phyloP scores from a whole-genome alignment of 2,888 invertebrate genomes.

The Eustalomyia histrio region DNA sequence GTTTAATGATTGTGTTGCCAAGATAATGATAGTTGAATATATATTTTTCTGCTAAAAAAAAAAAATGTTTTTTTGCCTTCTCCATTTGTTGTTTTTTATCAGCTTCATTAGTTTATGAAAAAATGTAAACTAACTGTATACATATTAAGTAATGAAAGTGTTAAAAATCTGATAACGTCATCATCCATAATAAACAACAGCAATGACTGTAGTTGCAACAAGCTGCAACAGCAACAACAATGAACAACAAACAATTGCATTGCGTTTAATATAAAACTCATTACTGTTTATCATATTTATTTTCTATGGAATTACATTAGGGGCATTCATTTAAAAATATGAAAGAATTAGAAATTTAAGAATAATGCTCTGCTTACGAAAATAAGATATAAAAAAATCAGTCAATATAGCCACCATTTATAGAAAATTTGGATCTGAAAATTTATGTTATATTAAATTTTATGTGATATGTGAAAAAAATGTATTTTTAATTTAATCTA shows the following conservation, averaged over 20 bases:
- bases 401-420: too few species aligned
- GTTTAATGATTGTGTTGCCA: constrained; percentile 37
- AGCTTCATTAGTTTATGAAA: constrained; percentile 55
- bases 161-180: constrained; percentile 65
- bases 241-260: constrained; percentile 29
- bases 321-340: background rate
- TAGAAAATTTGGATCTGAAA: too few species aligned
- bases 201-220: constrained; percentile 41
- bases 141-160: constrained; percentile 63
- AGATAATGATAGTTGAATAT: constrained; percentile 44
- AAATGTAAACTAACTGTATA: constrained; percentile 51
- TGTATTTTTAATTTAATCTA: too few species aligned
- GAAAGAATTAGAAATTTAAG: too few species aligned
- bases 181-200: constrained; percentile 56
- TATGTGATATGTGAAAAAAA: too few species aligned
- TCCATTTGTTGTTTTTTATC: constrained; percentile 17
- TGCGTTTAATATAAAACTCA: constrained; percentile 41
- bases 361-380: too few species aligned
- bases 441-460: too few species aligned
- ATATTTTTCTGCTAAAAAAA: constrained; percentile 17
- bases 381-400: too few species aligned
- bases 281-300: constrained; percentile 28
- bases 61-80: background rate
- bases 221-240: constrained; percentile 10
- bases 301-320: background rate